Base-by-base conservation (phyloP, 1,140 invertebrate species). In the Apis dorsata region DNA sequence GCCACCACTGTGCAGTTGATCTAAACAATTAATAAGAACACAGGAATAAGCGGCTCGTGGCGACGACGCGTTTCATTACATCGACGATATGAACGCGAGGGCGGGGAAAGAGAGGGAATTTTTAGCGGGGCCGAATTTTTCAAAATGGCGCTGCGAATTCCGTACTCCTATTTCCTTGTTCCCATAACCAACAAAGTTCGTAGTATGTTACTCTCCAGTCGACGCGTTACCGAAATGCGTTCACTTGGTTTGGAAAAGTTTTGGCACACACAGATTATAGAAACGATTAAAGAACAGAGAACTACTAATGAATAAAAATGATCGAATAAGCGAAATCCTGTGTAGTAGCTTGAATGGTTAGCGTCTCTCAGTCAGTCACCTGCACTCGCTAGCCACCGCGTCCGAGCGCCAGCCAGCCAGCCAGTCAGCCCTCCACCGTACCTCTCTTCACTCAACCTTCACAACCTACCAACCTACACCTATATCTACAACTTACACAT, bases 91-190 rank as follows among this genome's bases (percentile, higher is more conserved):
- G 44, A 74, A 44, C 60, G 62, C 66, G 78, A 77, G 71, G 60
- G 74, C 51, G 81, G 60, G 75, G 77, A 70, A 80, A 65, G 84
- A 85, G 85, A 85, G 85, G 80, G 76, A 81, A 84, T 85, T 90
- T 87, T 88, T 82, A 86, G 74, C 85, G 83, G 85, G 84, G 85
- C 83, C 85, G 88, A 92, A 92, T 92, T 93, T 93, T 93, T 92
- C 92, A 93, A 93, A 93, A 93, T 93, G 92, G 92, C 92, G 92
- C 91, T 90, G 86, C 83, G 86, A 93, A 92, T 93, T 92, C 91
- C 90, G 90, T 89, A 92, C 91, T 90, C 85, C 89, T 87, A 89
- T 90, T 85, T 86, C 87, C 86, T 85, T 83, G 83, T 81, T 90
- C 90, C 85, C 88, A 90, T 90, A 91, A 91, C 90, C 90, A 90